phyloP scores from a whole-genome alignment of 2,113 vertebrate species.

The Tetrax tetrax region DNA sequence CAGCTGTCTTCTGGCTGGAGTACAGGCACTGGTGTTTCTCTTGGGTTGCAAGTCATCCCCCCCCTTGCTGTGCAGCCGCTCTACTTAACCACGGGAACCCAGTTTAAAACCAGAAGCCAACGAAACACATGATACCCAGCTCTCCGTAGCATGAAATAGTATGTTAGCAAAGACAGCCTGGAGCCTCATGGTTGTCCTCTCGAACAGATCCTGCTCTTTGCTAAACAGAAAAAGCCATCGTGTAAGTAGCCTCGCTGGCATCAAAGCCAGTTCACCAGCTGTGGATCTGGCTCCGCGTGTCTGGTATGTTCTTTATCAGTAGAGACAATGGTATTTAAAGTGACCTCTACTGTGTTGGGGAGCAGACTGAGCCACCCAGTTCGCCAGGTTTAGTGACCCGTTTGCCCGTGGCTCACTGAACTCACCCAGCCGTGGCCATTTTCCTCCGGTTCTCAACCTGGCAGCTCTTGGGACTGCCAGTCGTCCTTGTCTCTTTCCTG shows the following conservation, averaged over 20 bases:
- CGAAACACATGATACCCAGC: background rate
- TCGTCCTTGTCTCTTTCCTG: background rate
- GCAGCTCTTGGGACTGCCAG: background rate
- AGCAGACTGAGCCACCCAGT: background rate
- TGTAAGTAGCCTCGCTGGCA: background rate
- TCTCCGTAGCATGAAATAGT: background rate
- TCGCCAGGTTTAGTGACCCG: background rate
- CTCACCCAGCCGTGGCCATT: background rate
- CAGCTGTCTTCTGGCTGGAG: background rate
- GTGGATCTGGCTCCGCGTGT: background rate
- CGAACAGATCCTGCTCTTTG: background rate
- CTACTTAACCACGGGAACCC: background rate
- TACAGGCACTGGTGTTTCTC: background rate
- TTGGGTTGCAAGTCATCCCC: background rate
- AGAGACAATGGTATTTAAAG: background rate
- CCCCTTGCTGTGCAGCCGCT: background rate
- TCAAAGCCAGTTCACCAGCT: background rate
- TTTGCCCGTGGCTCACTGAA: background rate
- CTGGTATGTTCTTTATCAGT: background rate
- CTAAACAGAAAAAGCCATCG: background rate
- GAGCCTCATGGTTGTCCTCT: background rate
- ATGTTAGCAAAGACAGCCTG: background rate
- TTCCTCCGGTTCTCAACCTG: rapidly evolving
- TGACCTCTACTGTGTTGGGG: background rate
- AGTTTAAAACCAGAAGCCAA: background rate